A percentile compares a stretch with the other conserved stretches of the same genome.
Evolutionary conservation across 2,113 vertebrate genomes (phyloP).

Genomic region (Diglossa brunneiventris): DNA sequence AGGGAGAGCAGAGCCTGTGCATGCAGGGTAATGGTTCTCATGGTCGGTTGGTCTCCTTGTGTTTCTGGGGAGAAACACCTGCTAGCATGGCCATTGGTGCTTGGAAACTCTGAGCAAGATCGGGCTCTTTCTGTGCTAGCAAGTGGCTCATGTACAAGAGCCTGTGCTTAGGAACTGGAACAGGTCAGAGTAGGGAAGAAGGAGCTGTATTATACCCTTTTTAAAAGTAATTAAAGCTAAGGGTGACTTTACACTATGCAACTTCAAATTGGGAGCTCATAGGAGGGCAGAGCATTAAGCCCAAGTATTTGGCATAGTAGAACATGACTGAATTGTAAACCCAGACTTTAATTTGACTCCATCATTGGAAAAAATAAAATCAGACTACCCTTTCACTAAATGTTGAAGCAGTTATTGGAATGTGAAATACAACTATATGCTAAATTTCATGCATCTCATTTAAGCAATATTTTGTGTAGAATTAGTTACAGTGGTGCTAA

Average conservation of each 20-base stretch:
- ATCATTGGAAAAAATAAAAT: neutral
- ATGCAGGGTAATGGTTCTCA: accelerated
- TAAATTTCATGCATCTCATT: neutral
- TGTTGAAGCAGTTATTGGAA: neutral
- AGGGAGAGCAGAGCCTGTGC: neutral
- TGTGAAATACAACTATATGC: neutral
- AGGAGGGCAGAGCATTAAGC: neutral
- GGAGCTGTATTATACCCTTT: neutral
- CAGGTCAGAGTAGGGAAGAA: neutral
- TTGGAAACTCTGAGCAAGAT: neutral
- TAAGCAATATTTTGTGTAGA: neutral
- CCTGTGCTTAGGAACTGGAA: neutral
- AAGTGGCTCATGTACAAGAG: no score
- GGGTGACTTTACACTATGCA: neutral
- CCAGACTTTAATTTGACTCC: neutral
- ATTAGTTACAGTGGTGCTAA: neutral
- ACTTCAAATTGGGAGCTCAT: neutral
- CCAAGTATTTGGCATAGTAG: neutral
- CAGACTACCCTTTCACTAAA: neutral
- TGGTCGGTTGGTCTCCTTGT: neutral
- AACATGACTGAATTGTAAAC: neutral
- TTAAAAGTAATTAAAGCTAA: neutral
- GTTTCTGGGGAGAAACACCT: neutral
- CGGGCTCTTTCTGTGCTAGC: neutral
- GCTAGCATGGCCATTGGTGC: neutral